Conservation (phyloP, 1,140 invertebrate species). For the Plectrocnemia conspersa region DNA sequence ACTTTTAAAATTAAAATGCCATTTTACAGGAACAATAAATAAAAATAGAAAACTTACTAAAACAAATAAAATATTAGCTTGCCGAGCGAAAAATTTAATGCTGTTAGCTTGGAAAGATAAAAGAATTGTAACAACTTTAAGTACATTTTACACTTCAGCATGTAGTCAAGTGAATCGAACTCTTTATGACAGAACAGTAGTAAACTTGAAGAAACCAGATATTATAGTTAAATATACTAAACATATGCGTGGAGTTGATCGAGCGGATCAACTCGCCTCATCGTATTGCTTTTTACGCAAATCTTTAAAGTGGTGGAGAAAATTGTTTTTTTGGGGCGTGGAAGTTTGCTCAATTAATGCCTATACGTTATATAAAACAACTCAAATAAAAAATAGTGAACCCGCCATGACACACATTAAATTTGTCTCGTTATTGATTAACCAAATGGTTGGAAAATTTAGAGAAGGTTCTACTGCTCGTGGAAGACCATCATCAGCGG, state of each 20-base stretch:
- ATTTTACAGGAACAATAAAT: slow-evolving; percentile 23
- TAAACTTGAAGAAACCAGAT: neutral
- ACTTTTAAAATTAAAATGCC: slow-evolving; percentile 28
- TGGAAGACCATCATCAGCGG: slow-evolving; percentile 3
- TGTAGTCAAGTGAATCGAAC: neutral
- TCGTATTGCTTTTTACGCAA: slow-evolving; percentile 15
- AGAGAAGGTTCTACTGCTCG: slow-evolving; percentile 1
- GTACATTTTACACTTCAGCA: neutral
- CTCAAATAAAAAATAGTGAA: slow-evolving; percentile 6
- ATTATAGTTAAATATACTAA: too few relatives aligned
- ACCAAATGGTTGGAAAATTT: slow-evolving; percentile 15
- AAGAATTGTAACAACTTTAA: neutral
- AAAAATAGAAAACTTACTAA: slow-evolving; percentile 19
- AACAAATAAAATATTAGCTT: slow-evolving; percentile 1
- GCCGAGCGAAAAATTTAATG: neutral
- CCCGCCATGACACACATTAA: slow-evolving; percentile 8
- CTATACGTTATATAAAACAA: slow-evolving; percentile 18
- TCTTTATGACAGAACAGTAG: neutral
- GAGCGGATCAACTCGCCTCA: slow-evolving; percentile 5
- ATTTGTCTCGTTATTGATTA: slow-evolving; percentile 11
- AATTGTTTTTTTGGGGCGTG: slow-evolving; percentile 10
- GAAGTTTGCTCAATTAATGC: slow-evolving; percentile 8
- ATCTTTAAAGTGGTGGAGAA: slow-evolving; percentile 17
- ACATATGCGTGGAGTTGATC: neutral
- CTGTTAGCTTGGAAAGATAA: neutral